Conservation (phyloP, 2,797 vertebrate genomes). For the Clarias platycephalus region DNA sequence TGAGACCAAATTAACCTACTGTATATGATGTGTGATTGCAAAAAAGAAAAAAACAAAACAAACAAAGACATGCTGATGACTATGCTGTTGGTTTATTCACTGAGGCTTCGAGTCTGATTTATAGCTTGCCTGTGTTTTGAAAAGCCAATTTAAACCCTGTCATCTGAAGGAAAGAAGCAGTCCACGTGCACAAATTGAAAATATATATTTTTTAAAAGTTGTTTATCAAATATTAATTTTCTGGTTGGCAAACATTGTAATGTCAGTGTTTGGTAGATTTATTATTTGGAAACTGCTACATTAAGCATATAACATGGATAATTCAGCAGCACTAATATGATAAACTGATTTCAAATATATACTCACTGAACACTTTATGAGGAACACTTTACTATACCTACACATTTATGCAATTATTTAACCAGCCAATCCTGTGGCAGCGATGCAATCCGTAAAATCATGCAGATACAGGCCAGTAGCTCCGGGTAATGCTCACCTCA, state of each 20-base stretch:
- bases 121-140: background rate
- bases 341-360: background rate
- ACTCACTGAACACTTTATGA: background rate
- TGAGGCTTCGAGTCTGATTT: background rate
- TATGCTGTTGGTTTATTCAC: background rate
- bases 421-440: no score
- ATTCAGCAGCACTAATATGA: background rate
- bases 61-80: background rate
- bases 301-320: background rate
- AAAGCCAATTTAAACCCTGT: background rate
- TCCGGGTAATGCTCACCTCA: no score
- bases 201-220: background rate
- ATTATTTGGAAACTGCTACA: background rate
- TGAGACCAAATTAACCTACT: background rate
- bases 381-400: background rate
- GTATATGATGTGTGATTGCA: background rate
- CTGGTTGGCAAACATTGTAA: background rate
- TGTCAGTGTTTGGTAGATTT: background rate
- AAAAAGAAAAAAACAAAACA: background rate
- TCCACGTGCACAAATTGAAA: background rate
- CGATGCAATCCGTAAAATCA: no score
- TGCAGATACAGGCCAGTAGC: no score
- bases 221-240: background rate
- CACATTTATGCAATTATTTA: no score
- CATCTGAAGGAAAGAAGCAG: background rate